These are phyloP conservation scores for Molorchus minor DNA, from an alignment of 2,888 invertebrate genomes.

Conservation along the genomic window DNA sequence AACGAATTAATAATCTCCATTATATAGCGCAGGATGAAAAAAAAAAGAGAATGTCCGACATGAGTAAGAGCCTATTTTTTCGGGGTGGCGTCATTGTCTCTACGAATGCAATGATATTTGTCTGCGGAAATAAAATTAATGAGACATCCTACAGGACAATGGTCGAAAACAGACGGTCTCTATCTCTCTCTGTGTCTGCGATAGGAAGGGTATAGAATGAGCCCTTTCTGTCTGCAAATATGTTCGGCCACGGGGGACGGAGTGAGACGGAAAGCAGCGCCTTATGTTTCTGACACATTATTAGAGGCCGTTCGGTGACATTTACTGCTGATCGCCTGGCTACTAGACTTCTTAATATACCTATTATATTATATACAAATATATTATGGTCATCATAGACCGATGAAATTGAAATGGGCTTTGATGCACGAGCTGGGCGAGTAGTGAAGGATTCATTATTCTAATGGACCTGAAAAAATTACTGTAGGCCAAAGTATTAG, in stretches of 20 bases:
- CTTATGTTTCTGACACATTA: slow-evolving; percentile 40
- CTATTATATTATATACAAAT: too few relatives aligned
- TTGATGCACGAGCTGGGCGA: too few relatives aligned
- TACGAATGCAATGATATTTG: slow-evolving; percentile 40
- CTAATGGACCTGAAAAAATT: too few relatives aligned
- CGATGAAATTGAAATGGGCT: too few relatives aligned
- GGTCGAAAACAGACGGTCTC: slow-evolving; percentile 37
- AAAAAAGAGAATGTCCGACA: slow-evolving; percentile 10
- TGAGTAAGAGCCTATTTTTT: slow-evolving; percentile 32
- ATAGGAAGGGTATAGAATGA: slow-evolving; percentile 28
- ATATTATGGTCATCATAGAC: too few relatives aligned
- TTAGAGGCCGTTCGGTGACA: slow-evolving; percentile 37
- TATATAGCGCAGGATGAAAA: slow-evolving; percentile 10
- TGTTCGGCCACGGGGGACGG: not conserved
- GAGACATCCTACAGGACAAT: slow-evolving; percentile 42
- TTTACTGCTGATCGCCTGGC: slow-evolving; percentile 20
- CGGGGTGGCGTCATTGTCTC: slow-evolving; percentile 35
- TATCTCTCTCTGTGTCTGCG: slow-evolving; percentile 20
- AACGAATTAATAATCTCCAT: slow-evolving; percentile 9
- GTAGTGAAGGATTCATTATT: too few relatives aligned
- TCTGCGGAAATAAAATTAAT: slow-evolving; percentile 42
- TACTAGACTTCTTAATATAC: too few relatives aligned
- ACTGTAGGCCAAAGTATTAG: too few relatives aligned
- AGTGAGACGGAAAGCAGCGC: slow-evolving; percentile 15
- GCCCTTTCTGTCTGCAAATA: too few relatives aligned